These are phyloP conservation scores for Saxidomus purpurata DNA, from an alignment of 1,140 invertebrate genomes.

Conservation along the genomic window DNA sequence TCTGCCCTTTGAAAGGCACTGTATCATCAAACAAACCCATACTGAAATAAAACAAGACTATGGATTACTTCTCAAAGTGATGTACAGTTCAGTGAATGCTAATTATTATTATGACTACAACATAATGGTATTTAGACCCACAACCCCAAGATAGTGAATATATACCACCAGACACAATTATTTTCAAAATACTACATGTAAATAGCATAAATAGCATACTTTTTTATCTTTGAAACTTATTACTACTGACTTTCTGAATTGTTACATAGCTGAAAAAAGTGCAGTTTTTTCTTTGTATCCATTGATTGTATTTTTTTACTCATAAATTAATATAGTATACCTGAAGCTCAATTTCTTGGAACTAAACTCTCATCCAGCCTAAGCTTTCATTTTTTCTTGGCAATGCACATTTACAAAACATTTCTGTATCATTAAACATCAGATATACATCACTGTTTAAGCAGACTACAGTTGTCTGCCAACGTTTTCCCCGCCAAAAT, in stretches of 20 bases:
- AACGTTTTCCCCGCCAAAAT: neutral
- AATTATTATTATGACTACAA: neutral
- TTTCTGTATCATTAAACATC: neutral
- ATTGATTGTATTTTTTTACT: neutral
- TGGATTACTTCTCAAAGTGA: too few species aligned
- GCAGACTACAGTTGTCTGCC: conserved; percentile 7
- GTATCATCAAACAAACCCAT: conserved; percentile 71
- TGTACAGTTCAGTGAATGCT: too few species aligned
- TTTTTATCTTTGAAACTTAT: too few species aligned
- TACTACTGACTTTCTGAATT: too few species aligned
- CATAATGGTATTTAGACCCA: neutral
- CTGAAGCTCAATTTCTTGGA: neutral
- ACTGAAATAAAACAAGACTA: conserved; percentile 35
- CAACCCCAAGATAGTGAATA: too few species aligned
- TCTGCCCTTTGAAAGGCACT: conserved; percentile 84
- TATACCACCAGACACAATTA: too few species aligned
- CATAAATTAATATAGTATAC: neutral
- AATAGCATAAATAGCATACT: too few species aligned
- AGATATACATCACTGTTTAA: too few species aligned
- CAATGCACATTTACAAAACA: neutral
- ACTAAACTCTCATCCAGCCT: neutral
- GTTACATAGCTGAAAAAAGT: too few species aligned
- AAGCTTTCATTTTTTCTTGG: neutral
- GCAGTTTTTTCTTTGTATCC: neutral
- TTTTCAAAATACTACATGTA: too few species aligned